A percentile compares a stretch with the other conserved stretches of the same genome.
Evolutionary conservation across 2,888 invertebrate genomes (phyloP).

Genomic region (Plutella xylostella): DNA sequence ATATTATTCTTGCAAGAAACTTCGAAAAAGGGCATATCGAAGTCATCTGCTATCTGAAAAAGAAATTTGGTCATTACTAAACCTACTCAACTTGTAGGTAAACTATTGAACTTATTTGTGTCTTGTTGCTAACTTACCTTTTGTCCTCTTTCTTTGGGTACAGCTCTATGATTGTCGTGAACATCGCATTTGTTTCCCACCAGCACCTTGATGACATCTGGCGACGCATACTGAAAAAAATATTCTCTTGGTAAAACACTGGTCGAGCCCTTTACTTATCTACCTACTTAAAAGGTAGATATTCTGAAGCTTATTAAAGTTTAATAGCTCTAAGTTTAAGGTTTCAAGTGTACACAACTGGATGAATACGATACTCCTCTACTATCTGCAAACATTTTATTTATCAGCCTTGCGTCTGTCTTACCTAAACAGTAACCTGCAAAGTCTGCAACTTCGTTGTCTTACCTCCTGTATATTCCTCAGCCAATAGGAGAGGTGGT

Average conservation of each 20-base stretch:
- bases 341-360: too few relatives aligned
- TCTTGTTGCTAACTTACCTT: constrained; percentile 65
- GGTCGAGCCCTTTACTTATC: not conserved
- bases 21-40: constrained; percentile 90
- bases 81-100: not conserved
- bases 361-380: too few relatives aligned
- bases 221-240: constrained; percentile 80
- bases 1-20: constrained; percentile 89
- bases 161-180: constrained; percentile 77
- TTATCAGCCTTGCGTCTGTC: too few relatives aligned
- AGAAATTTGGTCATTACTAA: not conserved
- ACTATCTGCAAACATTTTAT: too few relatives aligned
- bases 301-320: not conserved
- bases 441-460: too few relatives aligned
- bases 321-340: too few relatives aligned
- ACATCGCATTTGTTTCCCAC: constrained; percentile 90
- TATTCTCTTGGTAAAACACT: not conserved
- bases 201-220: constrained; percentile 87
- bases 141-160: constrained; percentile 83
- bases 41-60: constrained; percentile 84
- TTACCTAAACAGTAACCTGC: too few relatives aligned
- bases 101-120: not conserved
- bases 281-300: not conserved
- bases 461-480: constrained; percentile 89
- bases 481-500: constrained; percentile 91